Percentiles rank a stretch among this genome's conserved stretches.
phyloP scores from a whole-genome alignment of 2,888 invertebrate genomes.

The Stictocephala bisonia region DNA sequence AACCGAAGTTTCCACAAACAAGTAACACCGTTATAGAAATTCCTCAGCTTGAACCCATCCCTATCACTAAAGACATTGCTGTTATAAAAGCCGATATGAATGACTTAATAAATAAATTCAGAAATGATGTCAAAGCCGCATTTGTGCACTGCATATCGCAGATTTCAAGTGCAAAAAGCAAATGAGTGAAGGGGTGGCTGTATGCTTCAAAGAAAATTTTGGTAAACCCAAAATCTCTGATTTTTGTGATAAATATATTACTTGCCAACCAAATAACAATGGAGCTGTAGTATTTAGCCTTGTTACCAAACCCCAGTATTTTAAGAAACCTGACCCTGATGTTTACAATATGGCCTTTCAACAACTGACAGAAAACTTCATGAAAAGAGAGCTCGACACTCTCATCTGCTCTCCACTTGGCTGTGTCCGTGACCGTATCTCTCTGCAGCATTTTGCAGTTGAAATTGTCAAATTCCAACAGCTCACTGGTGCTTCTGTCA shows the following conservation, averaged over 20 bases:
- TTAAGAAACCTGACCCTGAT: neutral
- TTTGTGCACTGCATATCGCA: constrained; percentile 16
- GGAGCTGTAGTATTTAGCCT: neutral
- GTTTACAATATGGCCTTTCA: neutral
- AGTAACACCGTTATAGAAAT: too few species aligned
- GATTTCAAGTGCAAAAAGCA: neutral
- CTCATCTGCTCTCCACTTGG: constrained; percentile 10
- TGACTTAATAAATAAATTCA: neutral
- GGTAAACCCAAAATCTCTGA: neutral
- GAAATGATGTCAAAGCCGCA: neutral
- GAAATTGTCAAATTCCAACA: constrained; percentile 5
- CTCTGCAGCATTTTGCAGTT: neutral
- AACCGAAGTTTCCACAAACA: too few species aligned
- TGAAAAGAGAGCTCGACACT: neutral
- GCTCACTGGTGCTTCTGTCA: neutral
- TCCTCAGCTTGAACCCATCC: neutral
- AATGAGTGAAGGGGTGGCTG: constrained; percentile 16
- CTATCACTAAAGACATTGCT: neutral
- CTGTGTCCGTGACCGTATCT: neutral
- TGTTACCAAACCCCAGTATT: constrained; percentile 4
- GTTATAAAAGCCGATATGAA: neutral
- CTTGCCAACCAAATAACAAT: neutral
- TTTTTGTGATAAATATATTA: neutral
- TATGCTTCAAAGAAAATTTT: neutral
- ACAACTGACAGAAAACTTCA: neutral